phyloP scores from a whole-genome alignment of 2,113 vertebrate genomes.

The Lepisosteus osseus region DNA sequence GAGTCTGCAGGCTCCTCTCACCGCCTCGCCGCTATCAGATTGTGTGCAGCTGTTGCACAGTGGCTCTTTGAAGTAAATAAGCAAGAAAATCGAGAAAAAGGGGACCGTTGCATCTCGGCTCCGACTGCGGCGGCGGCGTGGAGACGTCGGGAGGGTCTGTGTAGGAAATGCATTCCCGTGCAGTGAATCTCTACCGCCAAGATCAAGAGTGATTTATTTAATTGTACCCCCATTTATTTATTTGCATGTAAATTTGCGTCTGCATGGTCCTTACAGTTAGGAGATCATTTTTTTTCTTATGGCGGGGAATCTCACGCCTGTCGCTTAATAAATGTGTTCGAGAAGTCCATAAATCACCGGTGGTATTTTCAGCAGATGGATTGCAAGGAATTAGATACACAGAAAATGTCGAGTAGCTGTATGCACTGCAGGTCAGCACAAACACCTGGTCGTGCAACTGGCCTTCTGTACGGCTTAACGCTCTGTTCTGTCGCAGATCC shows the following conservation, averaged over 20 bases:
- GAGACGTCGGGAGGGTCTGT: not conserved
- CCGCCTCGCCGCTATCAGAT: conserved; percentile 1
- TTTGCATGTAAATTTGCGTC: conserved; percentile 67
- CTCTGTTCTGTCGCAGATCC: no score
- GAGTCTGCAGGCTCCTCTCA: not conserved
- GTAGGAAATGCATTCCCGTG: conserved; percentile 41
- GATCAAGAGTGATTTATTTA: conserved; percentile 42
- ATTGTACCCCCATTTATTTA: conserved; percentile 64
- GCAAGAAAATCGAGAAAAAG: conserved; percentile 17
- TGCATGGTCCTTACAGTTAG: conserved; percentile 30
- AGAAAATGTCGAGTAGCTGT: no score
- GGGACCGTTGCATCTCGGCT: not conserved
- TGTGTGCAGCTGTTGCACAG: conserved; percentile 25
- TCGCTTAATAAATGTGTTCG: no score
- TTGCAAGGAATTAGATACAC: no score
- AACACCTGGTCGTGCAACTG: no score
- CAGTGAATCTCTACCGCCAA: conserved; percentile 52
- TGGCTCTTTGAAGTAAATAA: conserved; percentile 43
- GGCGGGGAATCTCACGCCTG: no score
- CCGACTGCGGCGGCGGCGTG: not conserved
- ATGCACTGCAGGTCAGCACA: no score
- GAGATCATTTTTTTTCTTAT: no score
- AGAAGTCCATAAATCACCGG: no score
- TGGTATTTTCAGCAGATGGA: no score
- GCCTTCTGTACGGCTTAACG: no score